Evolutionary conservation across 92 coral and sea anemone species (phyloP), one percentile per base, ranked within the genome.

Genomic region (Epizoanthus ramosus): DNA sequence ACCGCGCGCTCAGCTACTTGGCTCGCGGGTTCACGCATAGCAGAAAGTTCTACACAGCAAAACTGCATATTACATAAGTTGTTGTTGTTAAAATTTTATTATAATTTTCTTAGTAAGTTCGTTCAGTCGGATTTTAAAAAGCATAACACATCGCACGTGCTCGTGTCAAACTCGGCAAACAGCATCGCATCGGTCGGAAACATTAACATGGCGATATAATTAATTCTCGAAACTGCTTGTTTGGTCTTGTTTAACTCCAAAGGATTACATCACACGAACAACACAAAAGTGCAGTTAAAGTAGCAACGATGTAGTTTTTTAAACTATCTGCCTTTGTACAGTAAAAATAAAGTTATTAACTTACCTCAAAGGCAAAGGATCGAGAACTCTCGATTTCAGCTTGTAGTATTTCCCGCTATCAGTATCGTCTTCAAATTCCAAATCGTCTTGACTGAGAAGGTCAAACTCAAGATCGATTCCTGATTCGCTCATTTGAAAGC

Each of bases 381-480:
- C 95, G 64, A 92, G 79, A 59, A 79, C 71, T 67, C 93, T 88
- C 18, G 98, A 97, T 90, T 94, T 91, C 73, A 94, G 71, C 86
- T 90, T 88, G 85, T 92, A 94, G 81, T 92, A 94, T 31, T 85
- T 33, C 33, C 71, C 88, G 79, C 74, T 77, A 59, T 83, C 94
- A 73, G 74, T 88, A 59, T 72, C 79, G 70, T 86, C 73, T 71
- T 80, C 93, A 74, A 89, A 69, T 66, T 86, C 95, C 80, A 92
- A 91, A 67, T 85, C 87, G 71, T 87, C 92, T 69, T 86, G 87
- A 89, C 91, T 85, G 28, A 92, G 91, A 87, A 92, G 91, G 89
- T 97, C 99, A 86, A 94, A 97, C 75, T 87, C 99, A 90, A 97
- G 97, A 90, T 97, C 99, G 54, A 97, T 88, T 85, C 99, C 99